Evolutionary conservation across 2,113 vertebrate genomes (phyloP), one percentile per base, ranked within the genome.

Genomic region (Perccottus glenii): DNA sequence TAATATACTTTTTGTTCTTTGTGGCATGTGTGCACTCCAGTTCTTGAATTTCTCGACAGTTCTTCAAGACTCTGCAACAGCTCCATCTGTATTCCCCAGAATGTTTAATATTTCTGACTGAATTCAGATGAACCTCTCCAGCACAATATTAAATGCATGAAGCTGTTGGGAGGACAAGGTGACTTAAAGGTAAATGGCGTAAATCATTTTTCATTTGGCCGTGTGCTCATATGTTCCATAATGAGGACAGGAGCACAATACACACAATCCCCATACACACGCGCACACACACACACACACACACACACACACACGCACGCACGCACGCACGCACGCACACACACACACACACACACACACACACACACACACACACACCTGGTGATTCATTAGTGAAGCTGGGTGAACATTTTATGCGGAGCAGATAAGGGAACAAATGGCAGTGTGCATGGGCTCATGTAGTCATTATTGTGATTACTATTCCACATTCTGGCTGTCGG

Each of bases 371-470:
- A 76, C 42, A 72, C 50, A 76, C 50, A 43, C 56, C 62, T 66
- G 46, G 33, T 74, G 51, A 79, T 84, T 84, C 76, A 74, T 88
- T 79, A 82, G 57, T 33, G 32, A 63, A 70, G 57, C 73, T 63
- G 73, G 48, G n/a, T 87, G 76, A 79, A 45, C 60, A 69, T 60
- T 84, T 85, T 82, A 73, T 81, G 74, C 68, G 35, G 45, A 60
- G 70, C 64, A 75, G 74, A 73, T 50, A 78, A 71, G 78, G n/a
- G 67, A 87, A 89, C 83, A 84, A 87, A 85, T 64, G 74, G 47
- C 44, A 45, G 42, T 43, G 64, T 77, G 79, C 67, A 46, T 35
- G 62, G 72, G 63, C 70, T 86, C 77, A 58, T 77, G 77, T 70
- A 63, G 76, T 75, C 69, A 77, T 84, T 75, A 77, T 78, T 70